Conservation (phyloP, 2,797 vertebrate species). For the Takifugu ocellatus region DNA sequence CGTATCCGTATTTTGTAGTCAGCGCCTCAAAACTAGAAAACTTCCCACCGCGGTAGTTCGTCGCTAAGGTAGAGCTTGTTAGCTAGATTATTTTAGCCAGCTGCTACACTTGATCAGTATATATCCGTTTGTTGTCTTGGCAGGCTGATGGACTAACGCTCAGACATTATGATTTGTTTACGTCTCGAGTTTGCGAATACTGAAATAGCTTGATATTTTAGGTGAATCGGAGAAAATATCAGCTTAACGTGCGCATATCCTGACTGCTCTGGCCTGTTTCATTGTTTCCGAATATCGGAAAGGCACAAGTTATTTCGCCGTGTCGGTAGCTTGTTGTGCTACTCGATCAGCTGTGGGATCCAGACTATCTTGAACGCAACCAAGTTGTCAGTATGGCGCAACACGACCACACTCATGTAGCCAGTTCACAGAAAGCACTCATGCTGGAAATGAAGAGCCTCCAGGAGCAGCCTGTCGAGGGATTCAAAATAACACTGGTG, state of each 20-base stretch:
- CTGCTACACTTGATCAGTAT: slow-evolving; percentile 70
- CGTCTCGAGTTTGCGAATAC: slow-evolving; percentile 3
- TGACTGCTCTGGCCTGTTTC: slow-evolving; percentile 57
- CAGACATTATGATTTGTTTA: slow-evolving; percentile 50
- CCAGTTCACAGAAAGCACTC: slow-evolving; percentile 93
- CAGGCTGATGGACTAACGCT: slow-evolving; percentile 51
- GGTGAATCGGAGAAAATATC: slow-evolving; percentile 5
- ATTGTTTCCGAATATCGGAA: slow-evolving; percentile 42
- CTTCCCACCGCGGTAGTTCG: slow-evolving; percentile 24
- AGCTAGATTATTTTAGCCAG: slow-evolving; percentile 62
- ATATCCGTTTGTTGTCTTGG: slow-evolving; percentile 45
- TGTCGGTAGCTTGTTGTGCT: slow-evolving; percentile 16
- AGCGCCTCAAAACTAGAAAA: slow-evolving; percentile 2
- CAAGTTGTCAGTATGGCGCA: slow-evolving; percentile 79
- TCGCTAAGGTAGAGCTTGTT: slow-evolving; percentile 49
- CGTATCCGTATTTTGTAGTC: neutral
- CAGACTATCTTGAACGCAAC: slow-evolving; percentile 20
- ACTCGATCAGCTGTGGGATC: slow-evolving; percentile 32
- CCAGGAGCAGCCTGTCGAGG: slow-evolving; percentile 97
- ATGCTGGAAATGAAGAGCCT: slow-evolving; percentile 94
- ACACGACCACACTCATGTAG: slow-evolving; percentile 78
- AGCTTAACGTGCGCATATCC: slow-evolving; percentile 35
- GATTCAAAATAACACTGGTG: slow-evolving; percentile 93
- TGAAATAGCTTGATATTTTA: slow-evolving; percentile 31
- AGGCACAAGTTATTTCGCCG: slow-evolving; percentile 35